These are phyloP conservation scores for Platynereis dumerilii DNA, from an alignment of 2,888 invertebrate species.

Conservation along the genomic window DNA sequence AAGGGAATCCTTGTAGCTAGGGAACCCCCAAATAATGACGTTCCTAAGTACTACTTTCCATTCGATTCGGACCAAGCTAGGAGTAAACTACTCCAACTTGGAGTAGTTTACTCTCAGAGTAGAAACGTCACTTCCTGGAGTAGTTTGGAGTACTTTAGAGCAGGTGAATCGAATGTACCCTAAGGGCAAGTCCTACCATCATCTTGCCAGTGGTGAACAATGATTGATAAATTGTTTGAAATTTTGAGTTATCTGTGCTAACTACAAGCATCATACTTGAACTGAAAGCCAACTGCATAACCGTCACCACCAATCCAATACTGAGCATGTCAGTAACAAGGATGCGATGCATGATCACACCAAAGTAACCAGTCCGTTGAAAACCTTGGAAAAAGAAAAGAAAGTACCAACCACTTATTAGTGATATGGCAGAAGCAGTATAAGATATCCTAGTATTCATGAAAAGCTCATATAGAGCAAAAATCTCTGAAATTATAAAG, in stretches of 20 bases:
- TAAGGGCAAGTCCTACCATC: constrained; percentile 8
- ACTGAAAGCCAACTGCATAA: constrained; percentile 9
- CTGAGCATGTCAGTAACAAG: constrained; percentile 19
- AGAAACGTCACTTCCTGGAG: no score
- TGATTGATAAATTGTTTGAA: not conserved
- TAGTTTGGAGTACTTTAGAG: no score
- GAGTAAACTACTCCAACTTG: no score
- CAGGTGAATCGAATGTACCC: no score
- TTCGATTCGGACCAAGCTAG: no score
- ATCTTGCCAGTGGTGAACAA: constrained; percentile 13
- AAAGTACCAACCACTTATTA: constrained; percentile 1
- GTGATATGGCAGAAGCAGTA: no score
- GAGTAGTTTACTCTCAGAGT: no score
- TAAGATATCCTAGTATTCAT: no score
- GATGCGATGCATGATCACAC: constrained; percentile 18
- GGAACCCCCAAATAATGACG: no score
- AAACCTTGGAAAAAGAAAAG: constrained; percentile 14
- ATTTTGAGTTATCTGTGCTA: not conserved
- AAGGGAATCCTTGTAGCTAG: no score
- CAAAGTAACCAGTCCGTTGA: constrained; percentile 7
- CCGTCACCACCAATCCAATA: not conserved
- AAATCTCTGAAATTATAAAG: not conserved
- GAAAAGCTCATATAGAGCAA: no score
- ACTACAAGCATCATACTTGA: not conserved
- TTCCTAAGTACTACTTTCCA: no score